Conservation (phyloP, 2,888 invertebrate genomes). For the Thera obeliscata region DNA sequence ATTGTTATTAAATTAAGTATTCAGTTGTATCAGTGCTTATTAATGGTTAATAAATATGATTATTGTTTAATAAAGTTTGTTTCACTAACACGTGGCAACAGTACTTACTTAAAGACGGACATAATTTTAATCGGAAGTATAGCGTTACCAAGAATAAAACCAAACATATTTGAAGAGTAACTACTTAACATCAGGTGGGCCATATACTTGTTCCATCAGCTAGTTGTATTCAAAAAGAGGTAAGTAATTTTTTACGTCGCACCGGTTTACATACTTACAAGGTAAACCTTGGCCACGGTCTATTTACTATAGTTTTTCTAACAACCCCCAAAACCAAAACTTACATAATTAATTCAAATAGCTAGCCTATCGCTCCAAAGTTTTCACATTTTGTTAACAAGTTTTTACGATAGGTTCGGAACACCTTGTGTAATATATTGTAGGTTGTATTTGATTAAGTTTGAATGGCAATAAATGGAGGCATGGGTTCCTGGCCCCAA, state of each 20-base stretch:
- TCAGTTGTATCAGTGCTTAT: no score
- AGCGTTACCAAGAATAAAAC: no score
- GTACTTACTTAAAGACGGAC: no score
- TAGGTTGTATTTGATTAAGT: conserved; percentile 69
- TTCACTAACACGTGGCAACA: no score
- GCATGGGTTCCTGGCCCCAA: conserved; percentile 53
- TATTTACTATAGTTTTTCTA: neutral
- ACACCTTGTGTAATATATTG: conserved; percentile 55
- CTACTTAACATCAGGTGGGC: no score
- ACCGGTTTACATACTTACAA: neutral
- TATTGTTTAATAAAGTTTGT: no score
- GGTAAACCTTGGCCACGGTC: neutral
- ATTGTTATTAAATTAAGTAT: no score
- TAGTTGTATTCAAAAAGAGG: no score
- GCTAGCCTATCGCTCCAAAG: conserved; percentile 31
- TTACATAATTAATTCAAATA: conserved; percentile 24
- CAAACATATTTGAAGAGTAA: no score
- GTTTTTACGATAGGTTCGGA: conserved; percentile 49
- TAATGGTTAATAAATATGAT: no score
- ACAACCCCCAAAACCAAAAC: conserved; percentile 11
- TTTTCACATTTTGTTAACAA: conserved; percentile 43
- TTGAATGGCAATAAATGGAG: conserved; percentile 69
- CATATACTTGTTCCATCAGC: no score
- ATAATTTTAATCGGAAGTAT: no score
- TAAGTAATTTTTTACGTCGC: neutral